A percentile compares a stretch with the other conserved stretches of the same genome.
phyloP scores from a whole-genome alignment of 2,888 invertebrate species.

The Spilosoma lubricipeda region DNA sequence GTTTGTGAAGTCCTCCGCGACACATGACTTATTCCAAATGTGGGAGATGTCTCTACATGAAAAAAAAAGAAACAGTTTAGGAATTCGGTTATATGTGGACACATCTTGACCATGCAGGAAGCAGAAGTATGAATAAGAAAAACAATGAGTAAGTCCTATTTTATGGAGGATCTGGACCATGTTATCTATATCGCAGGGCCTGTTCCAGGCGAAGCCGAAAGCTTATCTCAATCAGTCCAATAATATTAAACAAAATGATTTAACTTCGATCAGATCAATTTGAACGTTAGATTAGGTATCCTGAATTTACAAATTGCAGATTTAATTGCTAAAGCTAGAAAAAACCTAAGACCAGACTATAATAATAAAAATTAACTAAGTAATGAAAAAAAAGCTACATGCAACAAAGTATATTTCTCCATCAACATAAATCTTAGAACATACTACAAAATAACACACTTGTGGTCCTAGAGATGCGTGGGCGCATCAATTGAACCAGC shows the following conservation, averaged over 20 bases:
- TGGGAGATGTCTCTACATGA: too few species aligned
- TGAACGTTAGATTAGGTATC: neutral
- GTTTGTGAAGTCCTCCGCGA: too few species aligned
- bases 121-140: too few species aligned
- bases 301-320: neutral
- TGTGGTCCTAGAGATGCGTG: conserved; percentile 45
- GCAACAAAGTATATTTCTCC: neutral
- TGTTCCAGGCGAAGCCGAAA: too few species aligned
- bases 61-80: too few species aligned
- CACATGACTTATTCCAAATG: too few species aligned
- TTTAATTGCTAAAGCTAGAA: neutral
- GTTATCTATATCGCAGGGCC: too few species aligned
- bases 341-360: neutral
- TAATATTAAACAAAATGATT: neutral
- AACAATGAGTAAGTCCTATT: too few species aligned
- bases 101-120: too few species aligned
- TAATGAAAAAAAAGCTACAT: neutral
- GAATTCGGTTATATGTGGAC: too few species aligned
- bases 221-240: too few species aligned
- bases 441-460: conserved; percentile 35
- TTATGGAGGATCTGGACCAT: too few species aligned
- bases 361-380: neutral
- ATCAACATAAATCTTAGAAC: conserved; percentile 2
- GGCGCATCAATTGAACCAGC: conserved; percentile 53
- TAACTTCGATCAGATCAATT: neutral